Evolutionary conservation across 2,113 vertebrate genomes (phyloP).

Genomic region (Rhombomys opimus): DNA sequence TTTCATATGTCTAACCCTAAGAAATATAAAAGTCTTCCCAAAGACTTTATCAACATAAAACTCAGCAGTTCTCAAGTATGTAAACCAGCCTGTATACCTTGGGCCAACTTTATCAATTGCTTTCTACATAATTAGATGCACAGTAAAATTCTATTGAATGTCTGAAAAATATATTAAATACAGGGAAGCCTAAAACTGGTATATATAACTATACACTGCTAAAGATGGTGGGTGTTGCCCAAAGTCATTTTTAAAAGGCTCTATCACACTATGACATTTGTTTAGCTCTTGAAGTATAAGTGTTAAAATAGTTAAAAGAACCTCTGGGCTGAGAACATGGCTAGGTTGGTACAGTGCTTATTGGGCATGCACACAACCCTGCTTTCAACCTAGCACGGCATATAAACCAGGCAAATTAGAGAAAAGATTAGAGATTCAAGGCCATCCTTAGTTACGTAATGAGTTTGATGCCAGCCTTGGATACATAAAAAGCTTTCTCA

Average conservation of each 20-base stretch:
- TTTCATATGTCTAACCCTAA: not conserved
- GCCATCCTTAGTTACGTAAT: too few relatives aligned
- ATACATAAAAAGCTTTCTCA: not conserved
- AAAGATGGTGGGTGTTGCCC: not conserved
- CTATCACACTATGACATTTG: constrained; percentile 15
- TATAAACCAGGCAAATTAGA: too few relatives aligned
- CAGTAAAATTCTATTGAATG: not conserved
- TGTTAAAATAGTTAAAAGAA: constrained; percentile 55
- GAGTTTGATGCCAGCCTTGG: not conserved
- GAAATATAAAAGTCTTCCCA: constrained; percentile 21
- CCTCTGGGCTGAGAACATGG: not conserved
- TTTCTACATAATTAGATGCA: constrained; percentile 22
- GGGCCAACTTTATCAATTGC: not conserved
- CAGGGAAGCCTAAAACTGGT: constrained; percentile 35
- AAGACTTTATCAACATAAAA: constrained; percentile 21
- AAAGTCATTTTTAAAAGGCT: constrained; percentile 44
- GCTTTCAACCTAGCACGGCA: not conserved
- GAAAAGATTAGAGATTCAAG: not conserved
- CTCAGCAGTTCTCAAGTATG: not conserved
- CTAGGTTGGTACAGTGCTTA: not conserved
- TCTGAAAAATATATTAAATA: not conserved
- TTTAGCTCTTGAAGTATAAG: not conserved
- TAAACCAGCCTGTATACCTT: not conserved
- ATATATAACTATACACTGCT: not conserved
- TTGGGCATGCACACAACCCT: not conserved